phyloP scores from a whole-genome alignment of 1,140 invertebrate genomes.

The Drosophila kohkoa region DNA sequence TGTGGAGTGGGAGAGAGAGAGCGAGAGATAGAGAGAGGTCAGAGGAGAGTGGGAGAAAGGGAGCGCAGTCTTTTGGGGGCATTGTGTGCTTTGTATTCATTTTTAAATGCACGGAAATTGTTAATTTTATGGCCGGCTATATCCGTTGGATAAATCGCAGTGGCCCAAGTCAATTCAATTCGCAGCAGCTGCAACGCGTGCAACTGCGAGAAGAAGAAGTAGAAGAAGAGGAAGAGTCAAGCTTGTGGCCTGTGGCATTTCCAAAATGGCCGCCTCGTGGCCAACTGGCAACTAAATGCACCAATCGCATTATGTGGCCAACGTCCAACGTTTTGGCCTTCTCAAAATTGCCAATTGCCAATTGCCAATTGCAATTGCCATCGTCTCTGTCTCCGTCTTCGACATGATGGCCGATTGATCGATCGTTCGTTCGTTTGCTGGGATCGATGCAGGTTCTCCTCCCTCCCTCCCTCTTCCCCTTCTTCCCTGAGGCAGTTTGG shows the following conservation, averaged over 20 bases:
- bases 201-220: background rate
- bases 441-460: constrained; percentile 2
- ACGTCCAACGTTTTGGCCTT: constrained; percentile 68
- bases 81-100: constrained; percentile 52
- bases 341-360: constrained; percentile 57
- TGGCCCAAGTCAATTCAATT: constrained; percentile 1
- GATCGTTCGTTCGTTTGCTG: constrained; percentile 14
- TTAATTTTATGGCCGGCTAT: constrained; percentile 76
- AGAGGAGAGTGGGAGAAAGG: background rate
- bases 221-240: background rate
- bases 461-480: background rate
- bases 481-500: constrained; percentile 58
- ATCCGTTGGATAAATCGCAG: constrained; percentile 52
- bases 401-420: constrained; percentile 38
- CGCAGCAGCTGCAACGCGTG: constrained; percentile 22
- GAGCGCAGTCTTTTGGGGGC: constrained; percentile 12
- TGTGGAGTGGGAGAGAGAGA: background rate
- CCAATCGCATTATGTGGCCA: constrained; percentile 79
- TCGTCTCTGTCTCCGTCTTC: constrained; percentile 1
- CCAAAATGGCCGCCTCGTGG: constrained; percentile 69
- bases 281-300: constrained; percentile 70
- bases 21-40: background rate
- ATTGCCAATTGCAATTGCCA: constrained; percentile 67
- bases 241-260: constrained; percentile 39
- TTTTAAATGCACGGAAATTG: constrained; percentile 80